Evolutionary conservation across 2,797 vertebrate species (phyloP).

Genomic region (Siniperca scherzeri): DNA sequence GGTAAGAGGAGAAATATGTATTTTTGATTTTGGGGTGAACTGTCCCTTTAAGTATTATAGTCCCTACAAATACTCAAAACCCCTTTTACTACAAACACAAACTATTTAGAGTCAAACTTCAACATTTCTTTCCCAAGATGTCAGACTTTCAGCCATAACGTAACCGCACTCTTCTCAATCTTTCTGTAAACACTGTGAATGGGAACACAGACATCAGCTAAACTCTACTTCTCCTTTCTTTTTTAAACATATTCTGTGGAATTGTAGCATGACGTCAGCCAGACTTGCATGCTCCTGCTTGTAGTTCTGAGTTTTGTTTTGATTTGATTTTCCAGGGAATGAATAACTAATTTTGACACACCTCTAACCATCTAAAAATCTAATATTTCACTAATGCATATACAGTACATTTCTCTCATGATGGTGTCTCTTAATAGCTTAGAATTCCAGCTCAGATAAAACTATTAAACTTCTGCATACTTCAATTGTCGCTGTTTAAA

Average conservation of each 20-base stretch:
- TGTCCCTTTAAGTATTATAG: too few species aligned
- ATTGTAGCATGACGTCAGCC: slow-evolving; percentile 28
- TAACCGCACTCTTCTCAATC: not conserved
- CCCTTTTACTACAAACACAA: not conserved
- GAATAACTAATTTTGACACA: not conserved
- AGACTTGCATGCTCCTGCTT: not conserved
- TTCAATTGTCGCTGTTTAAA: not conserved
- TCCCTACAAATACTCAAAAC: not conserved
- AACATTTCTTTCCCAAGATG: slow-evolving; percentile 24
- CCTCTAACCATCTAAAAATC: not conserved
- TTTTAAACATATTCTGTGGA: not conserved
- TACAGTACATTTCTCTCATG: not conserved
- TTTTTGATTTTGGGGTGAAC: too few species aligned
- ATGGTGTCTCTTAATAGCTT: not conserved
- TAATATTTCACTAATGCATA: not conserved
- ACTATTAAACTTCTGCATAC: not conserved
- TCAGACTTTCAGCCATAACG: not conserved
- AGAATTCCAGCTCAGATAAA: not conserved
- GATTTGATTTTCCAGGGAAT: not conserved
- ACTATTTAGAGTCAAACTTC: not conserved
- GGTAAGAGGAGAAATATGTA: too few species aligned
- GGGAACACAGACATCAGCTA: not conserved
- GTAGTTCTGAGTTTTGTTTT: not conserved
- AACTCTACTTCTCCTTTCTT: slow-evolving; percentile 43
- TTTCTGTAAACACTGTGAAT: slow-evolving; percentile 27